Evolutionary conservation across 2,888 invertebrate genomes (phyloP), one percentile per base, ranked within the genome.

Genomic region (Cephus nigrinus): DNA sequence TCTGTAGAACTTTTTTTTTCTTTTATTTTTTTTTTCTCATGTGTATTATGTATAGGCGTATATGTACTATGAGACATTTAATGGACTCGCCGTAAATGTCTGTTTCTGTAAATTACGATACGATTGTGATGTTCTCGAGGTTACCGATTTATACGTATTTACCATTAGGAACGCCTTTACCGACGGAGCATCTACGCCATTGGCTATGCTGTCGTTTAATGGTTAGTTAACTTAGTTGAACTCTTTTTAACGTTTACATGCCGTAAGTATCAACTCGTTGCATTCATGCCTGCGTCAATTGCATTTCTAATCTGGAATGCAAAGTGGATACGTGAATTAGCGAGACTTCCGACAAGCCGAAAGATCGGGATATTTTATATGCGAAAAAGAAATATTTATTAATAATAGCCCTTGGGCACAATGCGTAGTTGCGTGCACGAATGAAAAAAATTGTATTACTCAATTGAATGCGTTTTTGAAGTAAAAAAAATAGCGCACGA

Each of bases 91-190:
- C 23, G 55, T 55, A 55, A 55, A 55, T 55, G 55, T 23, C 23
- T 30, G 12, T 74, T 33, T 78, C 35, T 78, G 75, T 72, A 78
- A 78, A 78, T 75, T 75, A 75, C 72, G 72, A 78, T 85, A 88
- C 88, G 90, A 91, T 89, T 90, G 90, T 90, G 91, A 90, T 91
- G 90, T 90, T 86, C 89, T 87, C 88, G 89, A 90, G 90, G 91
- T 91, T 91, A 91, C 91, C 90, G 89, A 90, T 88, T 88, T 71
- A 71, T 71, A 71, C 71, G 71, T 71, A 71, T 71, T 71, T 71
- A 71, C 12, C 31, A 71, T 71, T 71, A 71, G 33, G 3, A 71
- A 71, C 71, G 33, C 23, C 55, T 1, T 15, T 55, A 55, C 55
- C 55, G 55, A 55, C 55, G 23, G 23, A 9, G 55, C 55, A 55